Evolutionary conservation across 1,140 invertebrate species (phyloP).

Genomic region (Nylanderia fulva): DNA sequence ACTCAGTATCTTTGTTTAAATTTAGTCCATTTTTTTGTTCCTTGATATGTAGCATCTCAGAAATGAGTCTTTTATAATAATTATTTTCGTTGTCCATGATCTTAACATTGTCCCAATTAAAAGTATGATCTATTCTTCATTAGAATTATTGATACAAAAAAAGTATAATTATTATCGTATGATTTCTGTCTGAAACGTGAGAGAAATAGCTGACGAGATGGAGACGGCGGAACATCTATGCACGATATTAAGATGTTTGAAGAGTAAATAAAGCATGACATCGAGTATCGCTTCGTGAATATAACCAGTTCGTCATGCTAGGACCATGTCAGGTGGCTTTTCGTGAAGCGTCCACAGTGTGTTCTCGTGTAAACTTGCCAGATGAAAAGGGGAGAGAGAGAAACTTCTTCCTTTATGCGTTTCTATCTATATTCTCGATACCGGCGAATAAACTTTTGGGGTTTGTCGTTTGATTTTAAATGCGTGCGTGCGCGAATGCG

Average conservation of each 20-base stretch:
- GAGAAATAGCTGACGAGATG: conserved; percentile 29
- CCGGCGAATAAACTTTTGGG: conserved; percentile 45
- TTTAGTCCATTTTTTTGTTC: too few relatives aligned
- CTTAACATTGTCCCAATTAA: too few relatives aligned
- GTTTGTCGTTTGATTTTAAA: too few relatives aligned
- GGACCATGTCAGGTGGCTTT: conserved; percentile 69
- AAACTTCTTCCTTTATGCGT: background rate
- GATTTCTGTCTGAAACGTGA: background rate
- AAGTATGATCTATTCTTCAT: background rate
- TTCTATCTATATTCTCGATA: conserved; percentile 5
- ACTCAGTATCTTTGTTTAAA: too few relatives aligned
- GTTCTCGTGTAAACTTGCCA: conserved; percentile 49
- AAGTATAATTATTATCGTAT: conserved; percentile 1
- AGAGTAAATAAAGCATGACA: conserved; percentile 72
- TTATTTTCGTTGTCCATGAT: too few relatives aligned
- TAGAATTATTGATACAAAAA: background rate
- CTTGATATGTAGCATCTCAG: too few relatives aligned
- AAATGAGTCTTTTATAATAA: too few relatives aligned
- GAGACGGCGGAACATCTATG: conserved; percentile 13
- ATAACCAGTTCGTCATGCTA: conserved; percentile 63
- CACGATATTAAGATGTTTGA: conserved; percentile 78
- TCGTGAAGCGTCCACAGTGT: conserved; percentile 67
- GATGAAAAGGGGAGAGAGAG: conserved; percentile 26
- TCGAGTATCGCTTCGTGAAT: conserved; percentile 49
- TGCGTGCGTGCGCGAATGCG: too few relatives aligned